These are phyloP conservation scores for Arremon aurantiirostris DNA, from an alignment of 2,797 vertebrate species.

Conservation along the genomic window DNA sequence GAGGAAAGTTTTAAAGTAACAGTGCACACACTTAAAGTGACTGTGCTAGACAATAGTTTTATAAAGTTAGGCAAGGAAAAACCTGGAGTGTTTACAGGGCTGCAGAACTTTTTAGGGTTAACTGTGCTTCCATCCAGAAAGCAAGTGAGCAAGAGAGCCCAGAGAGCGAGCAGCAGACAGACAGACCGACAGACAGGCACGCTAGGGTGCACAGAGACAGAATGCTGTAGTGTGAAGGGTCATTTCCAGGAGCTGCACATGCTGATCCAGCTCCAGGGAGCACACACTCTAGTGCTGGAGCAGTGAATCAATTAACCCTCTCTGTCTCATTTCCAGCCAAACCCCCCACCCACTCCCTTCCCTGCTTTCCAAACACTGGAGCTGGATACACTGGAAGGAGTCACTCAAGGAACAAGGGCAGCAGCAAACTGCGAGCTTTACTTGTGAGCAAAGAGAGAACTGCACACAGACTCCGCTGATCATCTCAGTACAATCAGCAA, in stretches of 20 bases:
- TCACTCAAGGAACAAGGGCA: constrained; percentile 18
- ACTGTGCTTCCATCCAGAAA: not conserved
- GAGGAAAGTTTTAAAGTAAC: constrained; percentile 25
- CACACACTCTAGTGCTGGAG: not conserved
- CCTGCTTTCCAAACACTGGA: constrained; percentile 59
- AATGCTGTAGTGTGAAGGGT: not conserved
- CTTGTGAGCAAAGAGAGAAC: constrained; percentile 13
- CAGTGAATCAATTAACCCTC: constrained; percentile 75
- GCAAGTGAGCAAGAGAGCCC: not conserved
- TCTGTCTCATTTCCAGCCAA: constrained; percentile 76
- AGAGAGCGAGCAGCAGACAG: not conserved
- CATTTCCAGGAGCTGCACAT: not conserved
- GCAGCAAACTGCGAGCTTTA: constrained; percentile 32
- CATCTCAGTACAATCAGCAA: not conserved
- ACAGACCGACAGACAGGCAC: not conserved
- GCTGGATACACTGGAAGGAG: constrained; percentile 52
- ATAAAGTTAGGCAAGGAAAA: not conserved
- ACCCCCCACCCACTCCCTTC: constrained; percentile 72
- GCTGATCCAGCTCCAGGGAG: not conserved
- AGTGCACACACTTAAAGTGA: not conserved
- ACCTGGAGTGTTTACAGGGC: not conserved
- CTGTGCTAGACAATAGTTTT: not conserved
- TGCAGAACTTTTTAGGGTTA: constrained; percentile 40
- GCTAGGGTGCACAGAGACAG: not conserved
- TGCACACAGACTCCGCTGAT: not conserved